Conservation (phyloP, 2,113 vertebrate species). For the Sebastes schlegelii region DNA sequence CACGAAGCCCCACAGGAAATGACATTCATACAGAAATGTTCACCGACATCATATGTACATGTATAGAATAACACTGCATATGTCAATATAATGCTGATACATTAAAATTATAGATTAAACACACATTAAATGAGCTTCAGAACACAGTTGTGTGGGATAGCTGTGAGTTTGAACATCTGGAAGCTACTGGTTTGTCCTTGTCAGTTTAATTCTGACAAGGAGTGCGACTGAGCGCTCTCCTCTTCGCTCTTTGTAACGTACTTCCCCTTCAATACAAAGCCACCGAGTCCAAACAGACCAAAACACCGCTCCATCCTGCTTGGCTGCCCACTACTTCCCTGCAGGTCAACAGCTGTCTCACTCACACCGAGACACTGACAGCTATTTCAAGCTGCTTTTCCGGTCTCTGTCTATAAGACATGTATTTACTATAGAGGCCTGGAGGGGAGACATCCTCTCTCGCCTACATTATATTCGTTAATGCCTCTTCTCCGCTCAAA, state of each 20-base stretch:
- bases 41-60: slow-evolving; percentile 26
- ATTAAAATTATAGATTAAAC: not conserved
- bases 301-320: slow-evolving; percentile 73
- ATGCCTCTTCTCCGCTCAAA: slow-evolving; percentile 1
- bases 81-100: not conserved
- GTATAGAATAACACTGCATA: slow-evolving; percentile 1
- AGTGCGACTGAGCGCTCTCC: not conserved
- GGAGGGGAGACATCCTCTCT: slow-evolving; percentile 54
- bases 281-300: slow-evolving; percentile 53
- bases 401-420: slow-evolving; percentile 61
- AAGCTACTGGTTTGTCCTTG: not conserved
- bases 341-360: slow-evolving; percentile 67
- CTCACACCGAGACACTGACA: slow-evolving; percentile 39
- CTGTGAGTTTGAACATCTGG: not conserved
- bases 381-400: slow-evolving; percentile 73
- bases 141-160: not conserved
- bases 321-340: slow-evolving; percentile 73
- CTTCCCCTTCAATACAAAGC: slow-evolving; percentile 61
- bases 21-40: slow-evolving; percentile 59
- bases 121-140: not conserved
- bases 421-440: slow-evolving; percentile 52
- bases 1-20: slow-evolving; percentile 80
- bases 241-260: slow-evolving; percentile 38
- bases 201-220: not conserved
- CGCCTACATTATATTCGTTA: slow-evolving; percentile 42